Conservation (phyloP, 2,113 vertebrate genomes). For the Acrocephalus kingi region DNA sequence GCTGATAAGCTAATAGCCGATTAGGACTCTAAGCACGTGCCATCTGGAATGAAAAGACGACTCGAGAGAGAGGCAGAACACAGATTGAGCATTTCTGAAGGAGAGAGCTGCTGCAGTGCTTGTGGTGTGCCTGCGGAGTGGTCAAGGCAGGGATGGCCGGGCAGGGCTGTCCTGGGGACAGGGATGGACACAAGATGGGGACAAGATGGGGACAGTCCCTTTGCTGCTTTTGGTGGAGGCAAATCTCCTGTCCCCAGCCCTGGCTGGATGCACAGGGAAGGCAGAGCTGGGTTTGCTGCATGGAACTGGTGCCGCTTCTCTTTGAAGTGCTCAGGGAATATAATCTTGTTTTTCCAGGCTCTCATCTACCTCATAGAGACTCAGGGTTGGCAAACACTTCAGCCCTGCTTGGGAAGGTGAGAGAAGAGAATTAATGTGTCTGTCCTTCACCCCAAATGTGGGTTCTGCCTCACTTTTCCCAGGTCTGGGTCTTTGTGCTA, state of each 20-base stretch:
- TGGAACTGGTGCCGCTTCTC: background rate
- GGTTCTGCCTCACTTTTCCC: background rate
- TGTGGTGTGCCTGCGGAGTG: background rate
- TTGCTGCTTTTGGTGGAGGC: accelerated
- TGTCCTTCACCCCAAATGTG: background rate
- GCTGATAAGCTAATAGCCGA: background rate
- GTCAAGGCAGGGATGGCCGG: background rate
- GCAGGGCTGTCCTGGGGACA: background rate
- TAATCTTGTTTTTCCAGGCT: constrained; percentile 47
- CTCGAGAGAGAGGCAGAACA: background rate
- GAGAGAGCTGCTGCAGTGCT: background rate
- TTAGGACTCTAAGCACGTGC: background rate
- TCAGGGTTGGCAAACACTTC: background rate
- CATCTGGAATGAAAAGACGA: background rate
- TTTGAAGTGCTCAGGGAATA: constrained; percentile 2
- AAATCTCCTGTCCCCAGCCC: background rate
- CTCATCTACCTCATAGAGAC: background rate
- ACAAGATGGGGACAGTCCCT: background rate
- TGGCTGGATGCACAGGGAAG: background rate
- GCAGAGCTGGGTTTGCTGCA: background rate
- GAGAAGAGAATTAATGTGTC: background rate
- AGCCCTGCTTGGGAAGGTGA: background rate
- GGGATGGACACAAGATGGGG: background rate
- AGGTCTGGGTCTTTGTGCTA: background rate
- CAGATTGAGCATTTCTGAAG: background rate